Base-by-base conservation (phyloP, 2,888 invertebrate species). In the Sarcophaga variegata region DNA sequence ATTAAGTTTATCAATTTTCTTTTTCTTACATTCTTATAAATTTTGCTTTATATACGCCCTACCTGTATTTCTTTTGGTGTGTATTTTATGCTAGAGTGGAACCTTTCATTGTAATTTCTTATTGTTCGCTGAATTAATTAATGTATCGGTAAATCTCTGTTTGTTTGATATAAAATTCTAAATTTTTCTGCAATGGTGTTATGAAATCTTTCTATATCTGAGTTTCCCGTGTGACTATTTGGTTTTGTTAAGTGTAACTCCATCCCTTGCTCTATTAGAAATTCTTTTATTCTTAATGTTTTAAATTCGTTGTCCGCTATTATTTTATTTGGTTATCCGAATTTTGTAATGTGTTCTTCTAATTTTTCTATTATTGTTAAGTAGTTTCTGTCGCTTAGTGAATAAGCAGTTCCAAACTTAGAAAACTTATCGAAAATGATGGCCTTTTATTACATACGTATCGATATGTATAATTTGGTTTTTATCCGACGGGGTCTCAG, bases 181-280 rank as follows among this genome's bases (percentile, higher is more conserved):
- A 25, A 80, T 17, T 76, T 75, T 79, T 79, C 78, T 20, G 81
- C 60, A 47, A 83, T 49, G n/a, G 83, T 80, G 63, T 82, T 88
- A 62, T 84, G 84, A 5, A 87, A 75, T 62, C 85, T 79, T 84
- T 88, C 88, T 70, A 87, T 69, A 59, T 89, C 88, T 62, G 85
- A 78, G 80, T 88, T 87, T 59, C 83, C 87, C 74, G 25, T 25
- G 25, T 25, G 25, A 25, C 25, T 25, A 25, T 25, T 25, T 25
- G 25, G 25, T 25, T 25, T 25, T 25, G 25, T 25, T 25, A 25
- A 25, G 25, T 25, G 25, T 25, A 25, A 25, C 25, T 25, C 25
- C 3, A 25, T 25, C 25, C 25, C 25, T 25, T 25, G 25, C 25
- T 25, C 25, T 25, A 25, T 85, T 74, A 85, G 59, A 70, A 82